phyloP scores from a whole-genome alignment of 2,797 vertebrate genomes.

The Cyprinella venusta region DNA sequence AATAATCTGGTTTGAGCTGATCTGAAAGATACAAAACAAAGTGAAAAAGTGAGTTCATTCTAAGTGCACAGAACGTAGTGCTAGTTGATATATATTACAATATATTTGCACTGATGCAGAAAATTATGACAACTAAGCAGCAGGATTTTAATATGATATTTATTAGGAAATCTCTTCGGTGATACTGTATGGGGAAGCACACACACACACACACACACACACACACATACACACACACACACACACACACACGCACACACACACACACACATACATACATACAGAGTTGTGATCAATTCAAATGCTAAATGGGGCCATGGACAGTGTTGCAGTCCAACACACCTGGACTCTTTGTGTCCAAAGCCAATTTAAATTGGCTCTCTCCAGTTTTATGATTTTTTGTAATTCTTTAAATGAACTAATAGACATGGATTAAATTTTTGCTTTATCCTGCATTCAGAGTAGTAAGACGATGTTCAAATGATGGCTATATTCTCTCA shows the following conservation, averaged over 20 bases:
- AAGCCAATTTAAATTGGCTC: slow-evolving; percentile 57
- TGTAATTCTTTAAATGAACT: slow-evolving; percentile 51
- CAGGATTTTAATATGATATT: background rate
- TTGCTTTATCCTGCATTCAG: slow-evolving; percentile 57
- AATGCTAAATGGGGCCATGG: background rate
- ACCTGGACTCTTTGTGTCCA: slow-evolving; percentile 40
- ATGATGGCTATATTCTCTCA: slow-evolving; percentile 13
- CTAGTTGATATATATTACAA: background rate
- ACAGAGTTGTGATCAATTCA: background rate
- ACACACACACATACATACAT: too few species aligned
- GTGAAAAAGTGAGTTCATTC: slow-evolving; percentile 9
- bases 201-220: slow-evolving; percentile 7
- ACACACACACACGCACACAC: background rate
- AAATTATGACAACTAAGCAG: background rate
- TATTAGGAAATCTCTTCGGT: background rate
- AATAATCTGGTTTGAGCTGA: slow-evolving; percentile 19
- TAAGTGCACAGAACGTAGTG: background rate
- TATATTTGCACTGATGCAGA: background rate
- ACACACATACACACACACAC: slow-evolving; percentile 10
- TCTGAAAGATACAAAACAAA: slow-evolving; percentile 21
- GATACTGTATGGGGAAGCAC: background rate
- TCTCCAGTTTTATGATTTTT: slow-evolving; percentile 63
- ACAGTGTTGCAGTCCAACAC: slow-evolving; percentile 35
- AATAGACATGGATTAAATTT: slow-evolving; percentile 54
- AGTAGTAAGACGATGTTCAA: slow-evolving; percentile 28